Percentiles rank a stretch among this genome's conserved stretches.
Evolutionary conservation across 2,888 invertebrate genomes (phyloP).

Genomic region (Psococerastis gibbosa): DNA sequence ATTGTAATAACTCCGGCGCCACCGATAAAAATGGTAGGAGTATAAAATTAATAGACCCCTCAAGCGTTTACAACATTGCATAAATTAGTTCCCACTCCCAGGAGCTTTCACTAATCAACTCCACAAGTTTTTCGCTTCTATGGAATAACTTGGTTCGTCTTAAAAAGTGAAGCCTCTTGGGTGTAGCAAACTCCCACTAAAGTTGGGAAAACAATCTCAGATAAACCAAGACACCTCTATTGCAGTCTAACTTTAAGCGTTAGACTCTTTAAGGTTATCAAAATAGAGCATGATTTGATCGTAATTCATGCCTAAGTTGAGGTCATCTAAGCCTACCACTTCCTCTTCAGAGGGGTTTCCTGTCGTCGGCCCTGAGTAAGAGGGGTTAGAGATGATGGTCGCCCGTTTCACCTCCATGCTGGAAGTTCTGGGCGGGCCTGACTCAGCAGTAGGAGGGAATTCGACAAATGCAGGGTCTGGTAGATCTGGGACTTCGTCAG

Average conservation of each 20-base stretch:
- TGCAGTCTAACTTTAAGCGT: constrained; percentile 27
- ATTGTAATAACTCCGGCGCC: no score
- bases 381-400: constrained; percentile 74
- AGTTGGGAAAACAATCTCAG: no score
- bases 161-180: no score
- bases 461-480: constrained; percentile 19
- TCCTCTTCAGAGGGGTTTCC: constrained; percentile 19
- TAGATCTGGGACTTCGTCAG: constrained; percentile 14
- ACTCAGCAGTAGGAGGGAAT: constrained; percentile 15
- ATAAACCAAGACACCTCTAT: no score
- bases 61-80: no score
- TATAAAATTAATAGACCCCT: no score
- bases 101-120: no score
- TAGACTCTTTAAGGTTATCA: constrained; percentile 84
- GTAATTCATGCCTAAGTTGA: constrained; percentile 78
- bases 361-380: constrained; percentile 41
- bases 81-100: no score
- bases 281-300: constrained; percentile 97
- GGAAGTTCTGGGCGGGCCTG: constrained; percentile 20
- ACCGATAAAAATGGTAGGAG: no score
- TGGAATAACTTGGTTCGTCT: no score
- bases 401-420: constrained; percentile 58
- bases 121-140: no score
- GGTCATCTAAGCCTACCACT: constrained; percentile 25
- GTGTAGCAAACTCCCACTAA: no score